These are phyloP conservation scores for Chrysolina americana DNA, from an alignment of 2,888 invertebrate genomes.

Conservation along the genomic window DNA sequence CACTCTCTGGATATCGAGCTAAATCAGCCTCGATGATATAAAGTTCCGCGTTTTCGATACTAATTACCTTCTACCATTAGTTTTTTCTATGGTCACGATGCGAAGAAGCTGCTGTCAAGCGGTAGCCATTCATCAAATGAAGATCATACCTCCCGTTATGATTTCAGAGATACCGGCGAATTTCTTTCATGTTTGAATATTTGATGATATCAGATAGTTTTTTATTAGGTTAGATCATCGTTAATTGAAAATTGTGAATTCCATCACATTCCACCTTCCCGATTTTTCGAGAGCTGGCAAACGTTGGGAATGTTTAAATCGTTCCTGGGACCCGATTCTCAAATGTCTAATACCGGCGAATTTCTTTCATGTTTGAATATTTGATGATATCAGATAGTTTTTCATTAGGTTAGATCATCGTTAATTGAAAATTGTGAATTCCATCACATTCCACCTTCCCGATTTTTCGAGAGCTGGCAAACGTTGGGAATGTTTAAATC, in stretches of 20 bases:
- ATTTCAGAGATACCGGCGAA: background rate
- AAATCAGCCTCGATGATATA: background rate
- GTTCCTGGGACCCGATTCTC: too few relatives aligned
- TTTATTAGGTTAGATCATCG: background rate
- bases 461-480: too few relatives aligned
- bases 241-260: background rate
- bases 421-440: too few relatives aligned
- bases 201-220: background rate
- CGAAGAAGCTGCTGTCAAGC: conserved; percentile 6
- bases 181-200: background rate
- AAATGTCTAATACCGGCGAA: too few relatives aligned
- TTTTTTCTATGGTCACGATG: conserved; percentile 16
- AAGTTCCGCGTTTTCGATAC: conserved; percentile 16
- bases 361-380: too few relatives aligned
- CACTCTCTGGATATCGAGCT: background rate
- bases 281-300: too few relatives aligned
- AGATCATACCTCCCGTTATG: conserved; percentile 17
- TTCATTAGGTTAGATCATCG: too few relatives aligned
- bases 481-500: too few relatives aligned
- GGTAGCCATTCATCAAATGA: conserved; percentile 11
- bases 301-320: too few relatives aligned
- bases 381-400: too few relatives aligned
- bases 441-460: too few relatives aligned
- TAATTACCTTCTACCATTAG: background rate
- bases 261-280: too few relatives aligned